A percentile compares a stretch with the other conserved stretches of the same genome.
Conservation (phyloP, 2,888 invertebrate species). For the Anagyrus pseudococci region DNA sequence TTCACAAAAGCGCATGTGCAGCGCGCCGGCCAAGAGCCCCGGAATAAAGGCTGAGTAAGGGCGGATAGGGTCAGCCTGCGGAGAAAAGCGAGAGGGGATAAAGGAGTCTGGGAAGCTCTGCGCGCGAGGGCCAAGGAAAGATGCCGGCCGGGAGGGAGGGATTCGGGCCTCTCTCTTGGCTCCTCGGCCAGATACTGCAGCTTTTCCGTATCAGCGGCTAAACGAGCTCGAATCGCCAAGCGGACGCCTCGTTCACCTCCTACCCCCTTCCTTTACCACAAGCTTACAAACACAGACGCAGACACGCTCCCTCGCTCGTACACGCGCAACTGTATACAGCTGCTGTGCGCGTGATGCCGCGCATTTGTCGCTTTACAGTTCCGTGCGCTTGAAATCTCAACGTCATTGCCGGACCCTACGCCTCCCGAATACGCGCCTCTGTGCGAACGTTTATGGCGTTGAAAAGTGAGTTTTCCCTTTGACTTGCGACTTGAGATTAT, state of each 20-base stretch:
- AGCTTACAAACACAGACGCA: not conserved
- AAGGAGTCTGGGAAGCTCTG: not conserved
- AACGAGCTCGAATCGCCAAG: conserved; percentile 50
- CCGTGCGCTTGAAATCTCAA: not conserved
- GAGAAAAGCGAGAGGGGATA: not conserved
- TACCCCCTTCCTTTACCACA: conserved; percentile 46
- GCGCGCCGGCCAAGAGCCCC: too few species aligned
- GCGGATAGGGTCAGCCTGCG: too few species aligned
- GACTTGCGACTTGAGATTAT: too few species aligned
- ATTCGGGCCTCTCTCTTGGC: conserved; percentile 46
- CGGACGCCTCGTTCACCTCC: not conserved
- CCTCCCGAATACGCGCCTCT: not conserved
- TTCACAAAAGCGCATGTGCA: too few species aligned
- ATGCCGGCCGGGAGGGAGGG: not conserved
- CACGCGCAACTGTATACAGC: not conserved
- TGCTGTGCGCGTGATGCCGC: not conserved
- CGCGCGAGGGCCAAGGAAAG: not conserved
- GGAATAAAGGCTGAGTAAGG: too few species aligned
- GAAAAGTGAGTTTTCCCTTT: not conserved
- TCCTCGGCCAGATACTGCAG: conserved; percentile 51
- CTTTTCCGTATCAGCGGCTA: conserved; percentile 57
- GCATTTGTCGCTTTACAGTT: not conserved
- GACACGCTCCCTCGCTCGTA: too few species aligned
- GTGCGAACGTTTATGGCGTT: not conserved
- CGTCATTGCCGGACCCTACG: not conserved